These are phyloP conservation scores for Melieria picta DNA, from an alignment of 2,888 invertebrate genomes.

Conservation along the genomic window DNA sequence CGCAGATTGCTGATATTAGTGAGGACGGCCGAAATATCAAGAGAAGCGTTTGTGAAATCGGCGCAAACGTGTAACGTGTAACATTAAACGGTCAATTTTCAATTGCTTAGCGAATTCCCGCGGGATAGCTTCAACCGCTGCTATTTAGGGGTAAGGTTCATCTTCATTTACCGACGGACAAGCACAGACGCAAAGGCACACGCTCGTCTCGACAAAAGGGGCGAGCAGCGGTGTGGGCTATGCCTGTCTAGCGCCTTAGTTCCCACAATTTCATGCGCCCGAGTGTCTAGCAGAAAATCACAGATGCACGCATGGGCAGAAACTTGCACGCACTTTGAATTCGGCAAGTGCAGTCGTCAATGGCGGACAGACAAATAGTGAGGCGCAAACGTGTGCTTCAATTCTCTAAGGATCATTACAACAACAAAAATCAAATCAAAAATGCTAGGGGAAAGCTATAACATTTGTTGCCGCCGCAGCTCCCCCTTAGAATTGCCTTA, in stretches of 20 bases:
- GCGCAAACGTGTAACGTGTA: constrained; percentile 19
- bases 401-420: constrained; percentile 60
- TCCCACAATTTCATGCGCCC: constrained; percentile 14
- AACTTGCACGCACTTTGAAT: no score
- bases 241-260: constrained; percentile 14
- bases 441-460: not conserved
- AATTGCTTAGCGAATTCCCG: constrained; percentile 49
- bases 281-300: no score
- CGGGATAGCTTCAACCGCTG: constrained; percentile 59
- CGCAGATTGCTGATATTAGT: no score
- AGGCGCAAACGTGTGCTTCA: constrained; percentile 50
- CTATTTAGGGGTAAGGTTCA: constrained; percentile 51
- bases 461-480: not conserved
- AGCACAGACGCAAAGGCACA: constrained; percentile 13
- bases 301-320: no score
- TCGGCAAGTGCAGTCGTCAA: no score
- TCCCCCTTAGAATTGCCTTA: constrained; percentile 8
- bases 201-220: not conserved
- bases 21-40: no score
- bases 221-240: not conserved
- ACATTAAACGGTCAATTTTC: constrained; percentile 64
- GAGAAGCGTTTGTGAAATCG: not conserved
- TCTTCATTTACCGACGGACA: constrained; percentile 33
- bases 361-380: not conserved
- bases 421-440: constrained; percentile 6